phyloP scores from a whole-genome alignment of 2,888 invertebrate species.

The Heliothis peltigera region DNA sequence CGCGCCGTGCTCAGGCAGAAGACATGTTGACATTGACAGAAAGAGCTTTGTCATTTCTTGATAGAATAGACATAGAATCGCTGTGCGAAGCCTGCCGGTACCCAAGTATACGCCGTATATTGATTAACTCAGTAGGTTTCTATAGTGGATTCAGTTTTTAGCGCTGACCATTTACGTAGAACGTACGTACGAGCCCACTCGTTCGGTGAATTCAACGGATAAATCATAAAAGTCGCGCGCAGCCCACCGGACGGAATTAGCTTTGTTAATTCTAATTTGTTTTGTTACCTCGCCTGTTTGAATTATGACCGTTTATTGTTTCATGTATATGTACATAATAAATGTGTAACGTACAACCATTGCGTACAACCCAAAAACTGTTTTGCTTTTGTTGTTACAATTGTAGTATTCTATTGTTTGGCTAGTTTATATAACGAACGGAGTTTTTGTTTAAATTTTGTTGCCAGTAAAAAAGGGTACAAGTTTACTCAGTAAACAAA shows the following conservation, averaged over 20 bases:
- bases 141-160: background rate
- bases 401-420: constrained; percentile 53
- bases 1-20: too few relatives aligned
- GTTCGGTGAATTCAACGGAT: constrained; percentile 68
- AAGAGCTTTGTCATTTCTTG: too few relatives aligned
- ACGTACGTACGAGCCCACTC: constrained; percentile 50
- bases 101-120: too few relatives aligned
- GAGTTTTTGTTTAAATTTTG: constrained; percentile 38
- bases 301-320: constrained; percentile 66
- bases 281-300: constrained; percentile 64
- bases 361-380: constrained; percentile 49
- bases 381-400: constrained; percentile 47
- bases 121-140: background rate
- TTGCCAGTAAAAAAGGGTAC: constrained; percentile 18
- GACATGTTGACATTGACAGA: too few relatives aligned
- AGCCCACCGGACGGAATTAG: constrained; percentile 69
- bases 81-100: too few relatives aligned
- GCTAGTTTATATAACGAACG: constrained; percentile 28
- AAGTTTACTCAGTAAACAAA: background rate
- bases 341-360: constrained; percentile 49
- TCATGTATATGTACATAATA: constrained; percentile 63
- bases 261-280: constrained; percentile 76
- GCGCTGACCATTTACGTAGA: constrained; percentile 11
- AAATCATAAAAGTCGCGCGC: constrained; percentile 77
- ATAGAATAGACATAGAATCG: too few relatives aligned